A percentile compares a stretch with the other conserved stretches of the same genome.
Evolutionary conservation across 2,797 vertebrate genomes (phyloP).

Genomic region (Clamator glandarius): DNA sequence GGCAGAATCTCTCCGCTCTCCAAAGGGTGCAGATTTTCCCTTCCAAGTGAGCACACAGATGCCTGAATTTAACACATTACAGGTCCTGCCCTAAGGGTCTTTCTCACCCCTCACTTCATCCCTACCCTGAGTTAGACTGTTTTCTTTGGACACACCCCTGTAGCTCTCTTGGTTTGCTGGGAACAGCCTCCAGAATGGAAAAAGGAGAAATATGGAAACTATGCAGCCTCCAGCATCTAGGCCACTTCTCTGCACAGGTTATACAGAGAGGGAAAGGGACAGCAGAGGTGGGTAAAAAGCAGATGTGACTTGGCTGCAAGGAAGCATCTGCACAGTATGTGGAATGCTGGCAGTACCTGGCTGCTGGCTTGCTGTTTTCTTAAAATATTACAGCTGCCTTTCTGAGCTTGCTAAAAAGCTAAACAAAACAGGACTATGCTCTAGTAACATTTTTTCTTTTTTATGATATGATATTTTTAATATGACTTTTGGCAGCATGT

Average conservation of each 20-base stretch:
- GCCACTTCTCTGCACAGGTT: not conserved
- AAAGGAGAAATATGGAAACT: not conserved
- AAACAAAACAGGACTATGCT: not conserved
- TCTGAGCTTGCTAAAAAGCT: not conserved
- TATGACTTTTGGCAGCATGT: not conserved
- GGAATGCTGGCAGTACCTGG: not conserved
- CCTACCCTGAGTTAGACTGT: not conserved
- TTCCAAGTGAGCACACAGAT: not conserved
- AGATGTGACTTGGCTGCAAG: not conserved
- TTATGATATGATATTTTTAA: constrained; percentile 9
- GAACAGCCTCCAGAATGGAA: not conserved
- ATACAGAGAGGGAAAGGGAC: not conserved
- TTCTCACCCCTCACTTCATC: not conserved
- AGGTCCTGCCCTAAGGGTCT: not conserved
- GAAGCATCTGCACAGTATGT: not conserved
- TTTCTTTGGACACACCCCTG: not conserved
- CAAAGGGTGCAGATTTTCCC: not conserved
- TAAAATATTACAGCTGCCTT: not conserved
- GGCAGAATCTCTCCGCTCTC: not conserved
- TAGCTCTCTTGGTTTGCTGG: not conserved
- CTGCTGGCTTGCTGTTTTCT: not conserved
- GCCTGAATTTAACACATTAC: not conserved
- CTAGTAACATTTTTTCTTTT: not conserved
- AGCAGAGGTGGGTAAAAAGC: not conserved
- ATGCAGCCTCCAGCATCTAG: not conserved